Evolutionary conservation across 1,140 invertebrate species (phyloP).

Genomic region (Heliconius congener): DNA sequence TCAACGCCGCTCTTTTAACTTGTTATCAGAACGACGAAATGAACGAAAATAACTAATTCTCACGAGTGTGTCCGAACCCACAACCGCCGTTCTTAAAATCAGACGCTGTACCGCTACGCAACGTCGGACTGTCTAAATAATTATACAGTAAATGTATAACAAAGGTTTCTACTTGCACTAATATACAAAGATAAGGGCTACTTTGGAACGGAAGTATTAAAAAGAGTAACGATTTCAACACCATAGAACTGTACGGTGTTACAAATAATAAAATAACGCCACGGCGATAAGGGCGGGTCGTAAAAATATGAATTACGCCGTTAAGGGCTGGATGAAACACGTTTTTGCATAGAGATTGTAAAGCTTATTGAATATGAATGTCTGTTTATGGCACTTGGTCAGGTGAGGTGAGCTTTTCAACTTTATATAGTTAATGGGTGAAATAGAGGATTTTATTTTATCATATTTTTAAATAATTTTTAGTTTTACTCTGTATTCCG

Average conservation of each 20-base stretch:
- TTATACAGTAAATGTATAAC: not conserved
- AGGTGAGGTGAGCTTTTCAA: conserved; percentile 13
- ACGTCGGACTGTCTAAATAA: too few relatives aligned
- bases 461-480: not conserved
- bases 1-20: too few relatives aligned
- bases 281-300: conserved; percentile 36
- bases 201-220: conserved; percentile 23
- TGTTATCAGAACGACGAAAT: too few relatives aligned
- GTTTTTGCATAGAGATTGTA: conserved; percentile 39
- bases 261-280: conserved; percentile 40
- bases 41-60: too few relatives aligned
- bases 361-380: conserved; percentile 38
- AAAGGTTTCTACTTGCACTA: not conserved
- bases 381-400: conserved; percentile 33
- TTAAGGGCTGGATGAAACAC: conserved; percentile 38
- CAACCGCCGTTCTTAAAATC: too few relatives aligned
- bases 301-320: conserved; percentile 40
- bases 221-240: conserved; percentile 7
- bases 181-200: not conserved
- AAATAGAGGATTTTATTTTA: not conserved
- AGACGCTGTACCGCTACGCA: too few relatives aligned
- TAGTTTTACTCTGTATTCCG: not conserved
- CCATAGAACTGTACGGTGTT: conserved; percentile 20
- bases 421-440: not conserved
- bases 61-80: too few relatives aligned